Conservation (phyloP, 2,113 vertebrate species). For the Pteronura brasiliensis region DNA sequence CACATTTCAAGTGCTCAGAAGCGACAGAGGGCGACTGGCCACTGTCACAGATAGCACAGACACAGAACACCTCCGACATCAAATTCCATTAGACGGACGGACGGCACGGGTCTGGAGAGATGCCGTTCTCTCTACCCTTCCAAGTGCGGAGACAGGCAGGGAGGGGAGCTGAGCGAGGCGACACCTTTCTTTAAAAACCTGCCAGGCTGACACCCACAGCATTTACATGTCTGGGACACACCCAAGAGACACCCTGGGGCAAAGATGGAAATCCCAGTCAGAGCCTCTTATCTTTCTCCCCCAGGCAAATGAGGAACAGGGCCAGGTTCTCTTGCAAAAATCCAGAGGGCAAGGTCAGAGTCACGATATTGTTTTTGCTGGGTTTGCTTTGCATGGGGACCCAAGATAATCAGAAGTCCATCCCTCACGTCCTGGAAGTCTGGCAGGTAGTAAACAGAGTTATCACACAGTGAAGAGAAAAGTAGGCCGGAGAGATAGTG, state of each 20-base stretch:
- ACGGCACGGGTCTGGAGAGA: rapidly evolving
- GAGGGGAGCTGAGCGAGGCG: background rate
- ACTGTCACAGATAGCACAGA: background rate
- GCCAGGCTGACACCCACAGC: background rate
- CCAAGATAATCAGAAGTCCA: background rate
- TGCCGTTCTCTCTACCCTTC: background rate
- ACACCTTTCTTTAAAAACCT: background rate
- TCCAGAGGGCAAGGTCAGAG: background rate
- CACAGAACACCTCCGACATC: rapidly evolving
- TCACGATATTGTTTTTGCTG: background rate
- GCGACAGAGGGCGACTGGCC: rapidly evolving
- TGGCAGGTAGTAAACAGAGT: background rate
- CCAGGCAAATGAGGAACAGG: background rate
- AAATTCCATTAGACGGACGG: rapidly evolving
- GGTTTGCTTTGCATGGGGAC: background rate
- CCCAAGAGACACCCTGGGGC: background rate
- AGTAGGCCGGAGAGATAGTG: rapidly evolving
- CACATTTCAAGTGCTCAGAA: background rate
- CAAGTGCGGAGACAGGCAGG: background rate
- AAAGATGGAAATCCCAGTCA: background rate
- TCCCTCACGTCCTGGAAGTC: background rate
- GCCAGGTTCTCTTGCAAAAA: background rate
- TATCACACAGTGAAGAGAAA: rapidly evolving
- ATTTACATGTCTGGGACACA: background rate
- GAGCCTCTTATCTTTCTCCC: background rate